These are phyloP conservation scores for Frieseomelitta varia DNA, from an alignment of 1,140 invertebrate genomes.

Conservation along the genomic window DNA sequence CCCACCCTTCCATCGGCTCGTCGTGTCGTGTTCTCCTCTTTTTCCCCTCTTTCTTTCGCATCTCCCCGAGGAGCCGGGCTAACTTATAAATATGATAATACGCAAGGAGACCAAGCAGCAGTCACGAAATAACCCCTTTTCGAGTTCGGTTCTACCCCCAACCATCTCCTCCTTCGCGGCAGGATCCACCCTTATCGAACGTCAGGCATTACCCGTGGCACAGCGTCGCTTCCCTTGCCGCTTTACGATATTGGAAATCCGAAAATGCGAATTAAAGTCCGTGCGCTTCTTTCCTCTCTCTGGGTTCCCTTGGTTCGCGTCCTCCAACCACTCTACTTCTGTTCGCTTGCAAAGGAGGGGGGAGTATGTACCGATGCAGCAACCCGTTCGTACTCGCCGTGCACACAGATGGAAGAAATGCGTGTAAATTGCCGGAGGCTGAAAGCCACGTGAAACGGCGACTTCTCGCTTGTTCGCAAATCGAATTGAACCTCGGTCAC, in stretches of 20 bases:
- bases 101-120: slow-evolving; percentile 66
- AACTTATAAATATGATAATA: slow-evolving; percentile 79
- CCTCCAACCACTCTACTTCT: neutral
- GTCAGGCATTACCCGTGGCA: slow-evolving; percentile 63
- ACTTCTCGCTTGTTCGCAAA: slow-evolving; percentile 34
- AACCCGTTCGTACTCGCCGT: slow-evolving; percentile 22
- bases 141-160: slow-evolving; percentile 59
- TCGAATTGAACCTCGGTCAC: slow-evolving; percentile 34
- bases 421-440: slow-evolving; percentile 53
- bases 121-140: slow-evolving; percentile 76
- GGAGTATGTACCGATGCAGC: slow-evolving; percentile 30
- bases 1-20: neutral
- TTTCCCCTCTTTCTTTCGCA: neutral
- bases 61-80: slow-evolving; percentile 65
- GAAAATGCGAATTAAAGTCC: slow-evolving; percentile 76
- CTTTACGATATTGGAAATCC: slow-evolving; percentile 75
- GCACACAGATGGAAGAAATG: slow-evolving; percentile 45
- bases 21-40: slow-evolving; percentile 46
- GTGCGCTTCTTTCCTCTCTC: slow-evolving; percentile 36
- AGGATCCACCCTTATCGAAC: slow-evolving; percentile 67
- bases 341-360: neutral
- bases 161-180: slow-evolving; percentile 31
- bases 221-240: slow-evolving; percentile 61
- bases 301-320: neutral
- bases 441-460: slow-evolving; percentile 25